Evolutionary conservation across 2,888 invertebrate genomes (phyloP), one percentile per base, ranked within the genome.

Genomic region (Drosophila falleni): DNA sequence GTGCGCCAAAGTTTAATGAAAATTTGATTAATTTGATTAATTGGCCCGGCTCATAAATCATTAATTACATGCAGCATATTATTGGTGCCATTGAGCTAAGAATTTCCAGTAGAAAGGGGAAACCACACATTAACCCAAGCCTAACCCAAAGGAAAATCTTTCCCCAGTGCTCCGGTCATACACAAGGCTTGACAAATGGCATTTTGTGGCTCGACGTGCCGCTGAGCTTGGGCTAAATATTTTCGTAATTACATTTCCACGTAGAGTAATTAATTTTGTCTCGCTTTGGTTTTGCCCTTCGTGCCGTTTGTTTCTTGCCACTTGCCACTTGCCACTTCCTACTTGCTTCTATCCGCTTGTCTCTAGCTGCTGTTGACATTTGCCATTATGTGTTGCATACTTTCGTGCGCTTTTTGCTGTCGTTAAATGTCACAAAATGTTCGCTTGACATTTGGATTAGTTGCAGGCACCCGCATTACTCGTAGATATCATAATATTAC

Each of bases 211-310:
- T 59, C 80, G 83, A 78, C 87, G 81, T 84, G 88, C 83, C 73
- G 85, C 81, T 71, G 74, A 77, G 81, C 73, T 84, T 78, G 72
- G 79, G 87, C 87, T 90, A 91, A 91, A 91, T 91, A 91, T 91
- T 91, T 91, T 90, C 90, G 89, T 91, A 91, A 91, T 91, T 91
- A 91, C 91, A 91, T 90, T 91, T 91, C 89, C 90, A 89, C 90
- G 87, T 87, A 89, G 91, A 90, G 91, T 91, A 91, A 91, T 91
- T 91, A 91, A 91, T 91, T 91, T 91, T 90, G 90, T 91, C 91
- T 89, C 81, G 81, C 89, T 87, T 79, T 83, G 84, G 79, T 73
- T 76, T 76, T 62, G 65, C 56, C 64, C 54, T 66, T 62, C 6
- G 46, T 54, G 13, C 15, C 49, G 46, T 47, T 19, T 35, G 33